phyloP scores from a whole-genome alignment of 2,113 vertebrate species.

The Telmatochromis brachygnathus region DNA sequence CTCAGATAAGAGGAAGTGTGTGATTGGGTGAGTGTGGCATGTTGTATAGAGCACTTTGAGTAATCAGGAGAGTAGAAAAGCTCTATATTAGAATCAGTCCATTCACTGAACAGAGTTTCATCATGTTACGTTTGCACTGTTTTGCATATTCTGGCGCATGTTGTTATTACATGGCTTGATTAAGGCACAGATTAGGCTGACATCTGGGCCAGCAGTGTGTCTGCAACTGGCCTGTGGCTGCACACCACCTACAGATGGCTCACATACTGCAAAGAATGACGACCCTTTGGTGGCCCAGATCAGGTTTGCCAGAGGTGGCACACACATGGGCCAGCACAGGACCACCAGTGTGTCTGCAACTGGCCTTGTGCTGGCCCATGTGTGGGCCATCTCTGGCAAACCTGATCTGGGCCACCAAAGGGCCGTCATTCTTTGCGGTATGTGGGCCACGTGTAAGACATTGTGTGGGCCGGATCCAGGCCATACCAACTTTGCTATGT shows the following conservation, averaged over 20 bases:
- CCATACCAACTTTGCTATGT: fast-evolving
- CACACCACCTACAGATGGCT: no score
- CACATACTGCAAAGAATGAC: no score
- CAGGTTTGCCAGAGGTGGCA: no score
- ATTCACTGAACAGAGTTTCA: neutral
- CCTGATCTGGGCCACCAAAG: fast-evolving
- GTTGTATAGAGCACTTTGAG: neutral
- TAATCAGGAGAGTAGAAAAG: fast-evolving
- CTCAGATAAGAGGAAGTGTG: fast-evolving
- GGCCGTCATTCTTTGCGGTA: fast-evolving
- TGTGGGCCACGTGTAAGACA: neutral
- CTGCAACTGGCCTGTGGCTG: fast-evolving
- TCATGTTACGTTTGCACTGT: neutral
- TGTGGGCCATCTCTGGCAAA: neutral
- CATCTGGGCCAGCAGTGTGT: neutral
- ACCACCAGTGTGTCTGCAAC: no score
- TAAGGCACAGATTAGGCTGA: neutral
- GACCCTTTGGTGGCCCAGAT: no score
- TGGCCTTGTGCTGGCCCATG: neutral
- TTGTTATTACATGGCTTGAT: neutral
- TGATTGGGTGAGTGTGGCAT: neutral
- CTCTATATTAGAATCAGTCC: fast-evolving
- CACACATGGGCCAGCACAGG: no score
- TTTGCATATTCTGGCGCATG: fast-evolving
- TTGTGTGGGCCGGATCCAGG: fast-evolving